These are phyloP conservation scores for Cercopithecus mitis DNA, from an alignment of 2,797 vertebrate genomes.

Conservation along the genomic window DNA sequence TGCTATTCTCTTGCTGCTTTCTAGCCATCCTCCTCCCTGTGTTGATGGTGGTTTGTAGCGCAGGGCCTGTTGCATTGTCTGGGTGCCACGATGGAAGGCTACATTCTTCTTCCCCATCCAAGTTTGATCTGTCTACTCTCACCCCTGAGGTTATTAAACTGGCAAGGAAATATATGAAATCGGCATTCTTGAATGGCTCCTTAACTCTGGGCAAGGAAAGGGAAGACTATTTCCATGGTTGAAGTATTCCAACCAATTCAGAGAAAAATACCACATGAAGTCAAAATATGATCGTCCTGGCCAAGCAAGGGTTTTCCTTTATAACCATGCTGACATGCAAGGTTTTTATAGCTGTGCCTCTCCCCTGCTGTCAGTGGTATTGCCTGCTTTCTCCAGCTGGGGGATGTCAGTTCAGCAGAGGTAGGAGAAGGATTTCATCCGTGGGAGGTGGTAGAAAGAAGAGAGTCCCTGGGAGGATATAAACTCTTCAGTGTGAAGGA, in stretches of 20 bases:
- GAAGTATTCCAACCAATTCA: constrained; percentile 65
- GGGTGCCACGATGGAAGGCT: not conserved
- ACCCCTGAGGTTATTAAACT: constrained; percentile 55
- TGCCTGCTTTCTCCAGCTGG: not conserved
- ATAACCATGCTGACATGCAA: constrained; percentile 41
- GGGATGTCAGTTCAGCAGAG: not conserved
- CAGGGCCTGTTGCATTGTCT: not conserved
- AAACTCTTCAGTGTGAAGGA: not conserved
- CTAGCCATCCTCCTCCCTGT: not conserved
- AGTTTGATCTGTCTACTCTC: constrained; percentile 3
- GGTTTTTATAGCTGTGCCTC: not conserved
- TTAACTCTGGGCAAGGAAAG: constrained; percentile 61
- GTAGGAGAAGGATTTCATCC: not conserved
- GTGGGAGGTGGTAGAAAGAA: not conserved
- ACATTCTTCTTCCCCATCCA: not conserved
- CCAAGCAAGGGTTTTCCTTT: constrained; percentile 63
- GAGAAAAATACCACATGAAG: constrained; percentile 70
- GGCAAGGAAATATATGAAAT: constrained; percentile 30
- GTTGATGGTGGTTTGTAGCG: not conserved
- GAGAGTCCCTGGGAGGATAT: not conserved
- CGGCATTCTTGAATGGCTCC: constrained; percentile 56
- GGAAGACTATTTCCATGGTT: constrained; percentile 51
- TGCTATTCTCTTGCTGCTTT: not conserved
- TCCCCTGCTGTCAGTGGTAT: not conserved
- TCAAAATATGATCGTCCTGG: constrained; percentile 53